These are phyloP conservation scores for Pheosia tremula DNA, from an alignment of 2,888 invertebrate species.

Conservation along the genomic window DNA sequence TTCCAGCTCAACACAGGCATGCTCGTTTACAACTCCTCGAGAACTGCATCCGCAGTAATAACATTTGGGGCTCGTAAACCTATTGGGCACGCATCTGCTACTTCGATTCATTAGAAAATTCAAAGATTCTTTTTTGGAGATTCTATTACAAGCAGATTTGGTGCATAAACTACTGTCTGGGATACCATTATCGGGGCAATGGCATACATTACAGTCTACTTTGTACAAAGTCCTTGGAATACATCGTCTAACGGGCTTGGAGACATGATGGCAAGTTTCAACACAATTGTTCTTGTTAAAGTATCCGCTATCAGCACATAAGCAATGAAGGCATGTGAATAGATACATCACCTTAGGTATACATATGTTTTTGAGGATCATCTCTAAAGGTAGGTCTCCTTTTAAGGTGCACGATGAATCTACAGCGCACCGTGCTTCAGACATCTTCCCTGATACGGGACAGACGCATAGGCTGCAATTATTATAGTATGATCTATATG, in stretches of 20 bases:
- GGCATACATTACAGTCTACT: slow-evolving; percentile 64
- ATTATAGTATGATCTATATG: slow-evolving; percentile 65
- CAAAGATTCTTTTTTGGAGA: slow-evolving; percentile 32
- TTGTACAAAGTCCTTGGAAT: slow-evolving; percentile 61
- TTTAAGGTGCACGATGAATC: slow-evolving; percentile 60
- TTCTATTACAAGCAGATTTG: slow-evolving; percentile 43
- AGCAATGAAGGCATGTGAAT: slow-evolving; percentile 67
- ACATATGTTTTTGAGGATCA: slow-evolving; percentile 54
- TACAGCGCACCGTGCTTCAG: slow-evolving; percentile 65
- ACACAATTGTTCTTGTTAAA: slow-evolving; percentile 63
- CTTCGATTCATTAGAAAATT: slow-evolving; percentile 38
- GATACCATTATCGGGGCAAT: slow-evolving; percentile 59
- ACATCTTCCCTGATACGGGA: slow-evolving; percentile 62
- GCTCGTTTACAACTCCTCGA: slow-evolving; percentile 56
- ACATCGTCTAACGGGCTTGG: slow-evolving; percentile 46
- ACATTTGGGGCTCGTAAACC: slow-evolving; percentile 62
- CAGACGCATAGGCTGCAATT: slow-evolving; percentile 73
- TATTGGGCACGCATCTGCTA: slow-evolving; percentile 52
- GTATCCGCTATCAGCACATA: slow-evolving; percentile 65
- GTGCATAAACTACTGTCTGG: slow-evolving; percentile 55
- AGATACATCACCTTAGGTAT: slow-evolving; percentile 74
- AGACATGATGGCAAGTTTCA: slow-evolving; percentile 55
- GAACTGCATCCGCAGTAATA: slow-evolving; percentile 66
- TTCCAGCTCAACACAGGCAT: slow-evolving; percentile 60
- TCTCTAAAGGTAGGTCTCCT: slow-evolving; percentile 30